A percentile compares a stretch with the other conserved stretches of the same genome.
These are phyloP conservation scores for Marcusenius ussheri DNA, from an alignment of 2,113 vertebrate genomes.

Conservation along the genomic window DNA sequence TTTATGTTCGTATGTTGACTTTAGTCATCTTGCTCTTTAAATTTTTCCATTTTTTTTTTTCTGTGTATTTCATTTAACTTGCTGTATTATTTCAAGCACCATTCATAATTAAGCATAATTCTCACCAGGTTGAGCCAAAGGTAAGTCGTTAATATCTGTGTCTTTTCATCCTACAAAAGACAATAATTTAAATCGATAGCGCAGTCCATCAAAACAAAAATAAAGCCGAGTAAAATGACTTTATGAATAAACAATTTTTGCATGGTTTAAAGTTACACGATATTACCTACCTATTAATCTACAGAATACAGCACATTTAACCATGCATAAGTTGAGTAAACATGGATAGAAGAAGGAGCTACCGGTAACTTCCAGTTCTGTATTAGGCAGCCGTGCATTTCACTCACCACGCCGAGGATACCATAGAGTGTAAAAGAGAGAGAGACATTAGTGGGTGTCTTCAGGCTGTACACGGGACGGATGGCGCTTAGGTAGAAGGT, in stretches of 20 bases:
- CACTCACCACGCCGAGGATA: constrained; percentile 61
- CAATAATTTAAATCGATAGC: background rate
- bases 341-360: background rate
- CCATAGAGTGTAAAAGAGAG: constrained; percentile 47
- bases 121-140: constrained; percentile 53
- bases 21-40: background rate
- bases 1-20: background rate
- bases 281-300: background rate
- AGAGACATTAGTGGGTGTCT: constrained; percentile 38
- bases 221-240: background rate
- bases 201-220: background rate
- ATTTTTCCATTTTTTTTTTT: background rate
- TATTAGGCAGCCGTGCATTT: background rate
- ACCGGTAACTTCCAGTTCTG: background rate
- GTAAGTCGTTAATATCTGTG: constrained; percentile 50
- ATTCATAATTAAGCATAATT: background rate
- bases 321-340: background rate
- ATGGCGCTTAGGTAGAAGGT: constrained; percentile 41
- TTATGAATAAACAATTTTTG: background rate
- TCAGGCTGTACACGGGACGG: constrained; percentile 47
- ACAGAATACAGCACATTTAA: background rate
- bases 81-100: background rate
- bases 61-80: background rate
- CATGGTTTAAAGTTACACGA: background rate
- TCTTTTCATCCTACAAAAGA: constrained; percentile 56